Evolutionary conservation across 2,113 vertebrate species (phyloP), one percentile per base, ranked within the genome.

Genomic region (Caretta caretta): DNA sequence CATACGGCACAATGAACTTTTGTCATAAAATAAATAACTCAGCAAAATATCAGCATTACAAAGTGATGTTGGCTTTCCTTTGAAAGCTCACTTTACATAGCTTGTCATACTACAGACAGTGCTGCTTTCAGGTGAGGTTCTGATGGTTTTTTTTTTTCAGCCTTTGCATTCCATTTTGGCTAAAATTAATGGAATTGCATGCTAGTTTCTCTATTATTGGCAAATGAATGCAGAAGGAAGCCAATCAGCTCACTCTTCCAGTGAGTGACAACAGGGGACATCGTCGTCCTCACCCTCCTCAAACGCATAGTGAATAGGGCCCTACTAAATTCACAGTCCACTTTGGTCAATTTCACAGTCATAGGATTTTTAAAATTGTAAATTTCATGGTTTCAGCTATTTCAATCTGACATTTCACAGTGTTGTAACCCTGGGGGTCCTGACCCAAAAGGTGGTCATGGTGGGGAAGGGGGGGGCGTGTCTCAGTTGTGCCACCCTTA

Each of bases 31-130:
- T 95, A 93, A 97, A 86, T 95, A 97, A 78, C 82, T 92, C 49
- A 92, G 95, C 87, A 93, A 96, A 97, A 97, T 93, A 95, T 97
- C 97, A 96, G 76, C 96, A 93, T 97, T 95, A 96, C 84, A 95
- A 95, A 97, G 84, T 88, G 82, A 80, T 95, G 76, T 75, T 95
- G 84, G 87, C 86, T 96, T 91, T 91, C 93, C 93, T 98, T 97
- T 98, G 96, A 98, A 97, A 91, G 48, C 51, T 96, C 82, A 76
- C 86, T 97, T 97, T 97, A 88, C 87, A 82, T 80, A 72, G 94
- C 1, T 0, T 92, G 95, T 93, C 94, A 96, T 53, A 12, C 62
- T 46, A 51, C 78, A 95, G 94, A 96, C 88, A 93, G 85, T 35
- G 89, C 65, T 93, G 96, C 84, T 97, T 92, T 94, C 76, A 94